Percentiles rank a stretch among this genome's conserved stretches.
phyloP scores from a whole-genome alignment of 2,888 invertebrate genomes.

The Orthosia cruda region DNA sequence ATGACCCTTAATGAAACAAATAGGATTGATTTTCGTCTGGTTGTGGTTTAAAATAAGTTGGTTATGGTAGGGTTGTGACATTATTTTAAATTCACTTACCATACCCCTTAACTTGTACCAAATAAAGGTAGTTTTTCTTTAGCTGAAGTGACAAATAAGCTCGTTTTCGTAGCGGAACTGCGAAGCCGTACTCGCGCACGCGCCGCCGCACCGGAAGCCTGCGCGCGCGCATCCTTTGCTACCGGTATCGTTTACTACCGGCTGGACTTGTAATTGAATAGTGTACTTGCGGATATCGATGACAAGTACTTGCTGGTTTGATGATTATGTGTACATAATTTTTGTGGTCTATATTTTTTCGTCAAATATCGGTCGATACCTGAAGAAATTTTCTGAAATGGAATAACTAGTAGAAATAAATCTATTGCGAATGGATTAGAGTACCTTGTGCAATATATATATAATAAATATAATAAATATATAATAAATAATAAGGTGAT shows the following conservation, averaged over 20 bases:
- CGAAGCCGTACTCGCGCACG: conserved; percentile 90
- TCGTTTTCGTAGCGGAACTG: conserved; percentile 81
- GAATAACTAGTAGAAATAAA: too few relatives aligned
- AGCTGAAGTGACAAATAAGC: not conserved
- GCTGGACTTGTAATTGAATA: conserved; percentile 80
- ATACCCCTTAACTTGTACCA: not conserved
- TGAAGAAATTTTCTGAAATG: too few relatives aligned
- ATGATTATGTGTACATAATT: conserved; percentile 49
- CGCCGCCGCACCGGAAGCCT: conserved; percentile 89
- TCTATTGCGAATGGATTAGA: too few relatives aligned
- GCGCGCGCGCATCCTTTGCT: conserved; percentile 86
- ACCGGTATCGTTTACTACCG: conserved; percentile 84
- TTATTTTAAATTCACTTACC: not conserved
- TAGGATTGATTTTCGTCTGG: conserved; percentile 29
- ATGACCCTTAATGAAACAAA: not conserved
- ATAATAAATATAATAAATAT: too few relatives aligned
- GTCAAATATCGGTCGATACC: too few relatives aligned
- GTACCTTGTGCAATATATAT: too few relatives aligned
- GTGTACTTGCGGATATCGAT: conserved; percentile 80
- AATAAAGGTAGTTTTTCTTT: conserved; percentile 31
- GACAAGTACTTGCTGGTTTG: conserved; percentile 67
- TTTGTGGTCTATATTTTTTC: not conserved
- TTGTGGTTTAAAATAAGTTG: conserved; percentile 4
- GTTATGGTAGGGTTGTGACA: not conserved
- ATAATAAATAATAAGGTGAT: too few relatives aligned